A percentile compares a stretch with the other conserved stretches of the same genome.
Conservation (phyloP, 1,140 invertebrate genomes). For the Drosophila lowei region DNA sequence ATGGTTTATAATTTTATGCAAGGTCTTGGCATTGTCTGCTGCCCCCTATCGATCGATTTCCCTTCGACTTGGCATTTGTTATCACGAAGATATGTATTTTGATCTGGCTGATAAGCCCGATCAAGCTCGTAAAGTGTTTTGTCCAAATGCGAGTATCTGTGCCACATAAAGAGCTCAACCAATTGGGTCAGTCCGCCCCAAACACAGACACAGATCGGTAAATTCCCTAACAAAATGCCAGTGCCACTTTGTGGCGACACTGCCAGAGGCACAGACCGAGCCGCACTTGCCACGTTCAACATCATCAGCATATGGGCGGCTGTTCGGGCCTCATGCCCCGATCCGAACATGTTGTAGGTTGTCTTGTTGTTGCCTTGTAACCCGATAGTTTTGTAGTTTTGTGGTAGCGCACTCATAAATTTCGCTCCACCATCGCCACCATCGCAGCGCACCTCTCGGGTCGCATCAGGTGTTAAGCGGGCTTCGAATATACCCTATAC, state of each 20-base stretch:
- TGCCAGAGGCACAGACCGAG: constrained; percentile 17
- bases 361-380: constrained; percentile 79
- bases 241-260: constrained; percentile 49
- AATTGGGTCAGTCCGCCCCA: constrained; percentile 63
- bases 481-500: constrained; percentile 43
- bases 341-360: constrained; percentile 77
- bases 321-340: constrained; percentile 20
- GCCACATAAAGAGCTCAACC: constrained; percentile 51
- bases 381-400: constrained; percentile 78
- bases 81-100: constrained; percentile 57
- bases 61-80: constrained; percentile 60
- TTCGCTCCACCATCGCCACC: constrained; percentile 42
- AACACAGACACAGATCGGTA: constrained; percentile 38
- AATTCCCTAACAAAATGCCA: constrained; percentile 67
- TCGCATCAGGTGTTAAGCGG: constrained; percentile 76
- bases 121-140: constrained; percentile 48
- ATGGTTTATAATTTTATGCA: constrained; percentile 69
- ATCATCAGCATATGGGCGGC: constrained; percentile 70
- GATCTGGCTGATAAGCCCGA: constrained; percentile 60
- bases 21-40: constrained; percentile 58
- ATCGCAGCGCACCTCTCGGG: constrained; percentile 22
- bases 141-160: constrained; percentile 24
- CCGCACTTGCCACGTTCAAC: constrained; percentile 62
- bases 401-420: constrained; percentile 80
- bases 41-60: constrained; percentile 28